Conservation (phyloP, 2,888 invertebrate genomes). For the Agriopis marginaria region DNA sequence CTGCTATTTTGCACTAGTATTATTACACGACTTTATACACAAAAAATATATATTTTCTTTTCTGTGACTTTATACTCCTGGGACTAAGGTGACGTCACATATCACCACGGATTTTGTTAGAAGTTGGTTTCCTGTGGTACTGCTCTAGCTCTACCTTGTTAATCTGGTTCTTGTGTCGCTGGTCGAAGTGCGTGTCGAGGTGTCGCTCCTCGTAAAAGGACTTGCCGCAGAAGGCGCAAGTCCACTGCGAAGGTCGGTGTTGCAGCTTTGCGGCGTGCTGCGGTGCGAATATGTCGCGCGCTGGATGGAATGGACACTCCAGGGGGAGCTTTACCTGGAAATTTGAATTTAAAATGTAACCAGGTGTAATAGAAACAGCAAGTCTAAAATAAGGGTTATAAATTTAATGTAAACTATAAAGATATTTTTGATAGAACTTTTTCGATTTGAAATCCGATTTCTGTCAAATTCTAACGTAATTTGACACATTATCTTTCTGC, state of each 20-base stretch:
- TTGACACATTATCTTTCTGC: no score
- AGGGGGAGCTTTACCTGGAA: slow-evolving; percentile 91
- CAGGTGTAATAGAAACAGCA: no score
- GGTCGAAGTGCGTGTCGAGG: slow-evolving; percentile 95
- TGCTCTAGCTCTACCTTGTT: slow-evolving; percentile 88
- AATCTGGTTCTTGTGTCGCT: slow-evolving; percentile 93
- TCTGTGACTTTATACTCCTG: no score
- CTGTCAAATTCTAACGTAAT: no score
- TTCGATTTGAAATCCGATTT: no score
- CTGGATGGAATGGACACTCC: slow-evolving; percentile 96
- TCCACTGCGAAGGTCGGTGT: slow-evolving; percentile 95
- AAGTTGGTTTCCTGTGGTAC: not conserved
- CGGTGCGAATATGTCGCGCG: slow-evolving; percentile 94
- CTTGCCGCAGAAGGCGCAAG: slow-evolving; percentile 96
- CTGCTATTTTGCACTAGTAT: no score
- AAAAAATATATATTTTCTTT: no score
- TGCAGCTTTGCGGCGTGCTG: slow-evolving; percentile 94
- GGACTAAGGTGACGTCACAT: no score
- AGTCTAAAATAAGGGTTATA: no score
- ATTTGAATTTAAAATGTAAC: not conserved
- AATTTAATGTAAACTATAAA: no score
- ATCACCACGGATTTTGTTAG: not conserved
- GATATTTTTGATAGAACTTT: no score
- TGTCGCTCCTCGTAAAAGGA: slow-evolving; percentile 96
- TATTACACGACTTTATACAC: no score